Conservation (phyloP, 2,797 vertebrate species). For the Epinephelus malabaricus region DNA sequence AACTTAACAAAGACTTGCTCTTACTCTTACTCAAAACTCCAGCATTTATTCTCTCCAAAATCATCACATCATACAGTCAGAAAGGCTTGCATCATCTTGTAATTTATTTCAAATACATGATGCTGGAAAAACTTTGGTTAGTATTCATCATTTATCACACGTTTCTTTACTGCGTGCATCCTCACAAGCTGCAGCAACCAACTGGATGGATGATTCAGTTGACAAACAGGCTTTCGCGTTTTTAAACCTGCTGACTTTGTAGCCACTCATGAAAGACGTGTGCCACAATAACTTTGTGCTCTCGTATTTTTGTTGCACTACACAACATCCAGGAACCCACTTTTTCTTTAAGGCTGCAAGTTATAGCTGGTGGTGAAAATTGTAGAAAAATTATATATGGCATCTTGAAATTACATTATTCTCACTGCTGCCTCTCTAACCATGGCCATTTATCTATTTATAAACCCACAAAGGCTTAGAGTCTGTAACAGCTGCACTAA, state of each 20-base stretch:
- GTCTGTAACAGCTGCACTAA: constrained; percentile 70
- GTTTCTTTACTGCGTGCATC: background rate
- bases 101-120: constrained; percentile 29
- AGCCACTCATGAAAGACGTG: constrained; percentile 13
- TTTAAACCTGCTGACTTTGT: constrained; percentile 46
- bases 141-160: constrained; percentile 26
- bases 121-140: constrained; percentile 28
- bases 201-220: constrained; percentile 25
- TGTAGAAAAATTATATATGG: constrained; percentile 65
- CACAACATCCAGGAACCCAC: constrained; percentile 26
- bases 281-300: constrained; percentile 9
- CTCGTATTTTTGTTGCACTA: constrained; percentile 38
- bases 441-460: constrained; percentile 77
- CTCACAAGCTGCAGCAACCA: constrained; percentile 9
- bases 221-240: constrained; percentile 35
- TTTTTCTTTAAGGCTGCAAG: constrained; percentile 43
- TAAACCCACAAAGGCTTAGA: constrained; percentile 76
- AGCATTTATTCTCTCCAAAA: constrained; percentile 19
- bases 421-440: constrained; percentile 67
- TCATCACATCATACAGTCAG: constrained; percentile 29
- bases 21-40: constrained; percentile 26
- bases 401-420: constrained; percentile 74
- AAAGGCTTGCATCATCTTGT: constrained; percentile 10
- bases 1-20: constrained; percentile 50
- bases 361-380: constrained; percentile 58